Conservation (phyloP, 2,888 invertebrate genomes). For the Erebia ligea region DNA sequence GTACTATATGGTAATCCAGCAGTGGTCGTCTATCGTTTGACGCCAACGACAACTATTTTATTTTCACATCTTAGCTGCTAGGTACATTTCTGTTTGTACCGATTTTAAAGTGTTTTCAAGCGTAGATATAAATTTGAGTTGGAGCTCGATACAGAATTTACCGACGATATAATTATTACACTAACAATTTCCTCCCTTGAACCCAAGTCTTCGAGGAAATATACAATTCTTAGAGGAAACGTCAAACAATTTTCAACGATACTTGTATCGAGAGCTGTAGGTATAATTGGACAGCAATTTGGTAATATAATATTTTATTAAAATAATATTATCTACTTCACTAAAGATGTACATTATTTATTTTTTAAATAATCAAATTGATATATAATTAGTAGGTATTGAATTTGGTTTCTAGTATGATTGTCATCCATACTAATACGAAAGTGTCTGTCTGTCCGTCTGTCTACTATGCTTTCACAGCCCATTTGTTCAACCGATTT, state of each 20-base stretch:
- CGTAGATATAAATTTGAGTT: background rate
- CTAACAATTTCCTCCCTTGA: conserved; percentile 29
- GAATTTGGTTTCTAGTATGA: too few relatives aligned
- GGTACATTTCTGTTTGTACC: background rate
- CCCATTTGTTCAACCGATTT: too few relatives aligned
- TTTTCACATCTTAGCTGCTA: background rate
- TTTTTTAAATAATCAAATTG: too few relatives aligned
- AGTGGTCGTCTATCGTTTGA: too few relatives aligned
- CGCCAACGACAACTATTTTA: too few relatives aligned
- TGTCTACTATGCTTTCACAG: too few relatives aligned
- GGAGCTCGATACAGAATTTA: conserved; percentile 5
- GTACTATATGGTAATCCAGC: too few relatives aligned
- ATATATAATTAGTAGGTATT: too few relatives aligned
- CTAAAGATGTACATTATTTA: too few relatives aligned
- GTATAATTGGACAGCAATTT: conserved; percentile 14
- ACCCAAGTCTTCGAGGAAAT: conserved; percentile 32
- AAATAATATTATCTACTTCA: background rate
- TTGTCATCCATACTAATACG: too few relatives aligned
- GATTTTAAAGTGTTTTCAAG: background rate
- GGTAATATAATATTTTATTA: background rate
- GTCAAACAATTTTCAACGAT: conserved; percentile 31
- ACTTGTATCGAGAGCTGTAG: conserved; percentile 9
- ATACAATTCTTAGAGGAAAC: conserved; percentile 29
- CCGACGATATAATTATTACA: conserved; percentile 24
- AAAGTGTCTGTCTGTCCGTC: too few relatives aligned